These are phyloP conservation scores for Eulemur mongoz DNA, from an alignment of 2,797 vertebrate genomes.

Conservation along the genomic window DNA sequence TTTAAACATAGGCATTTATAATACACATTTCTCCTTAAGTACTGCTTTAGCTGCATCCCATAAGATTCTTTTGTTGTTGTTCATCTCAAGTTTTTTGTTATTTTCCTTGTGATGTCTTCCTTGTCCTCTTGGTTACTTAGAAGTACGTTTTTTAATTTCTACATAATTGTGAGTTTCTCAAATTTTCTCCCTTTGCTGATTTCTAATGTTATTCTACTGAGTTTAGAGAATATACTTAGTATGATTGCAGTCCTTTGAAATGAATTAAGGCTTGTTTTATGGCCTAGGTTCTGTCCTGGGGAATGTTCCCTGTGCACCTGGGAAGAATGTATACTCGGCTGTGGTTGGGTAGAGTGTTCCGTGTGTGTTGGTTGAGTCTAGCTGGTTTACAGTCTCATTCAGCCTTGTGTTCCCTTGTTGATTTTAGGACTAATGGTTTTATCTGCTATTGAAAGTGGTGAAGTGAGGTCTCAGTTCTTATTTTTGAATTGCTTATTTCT, in stretches of 20 bases:
- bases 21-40: neutral
- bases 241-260: neutral
- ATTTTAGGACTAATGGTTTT: neutral
- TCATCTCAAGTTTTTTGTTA: neutral
- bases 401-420: neutral
- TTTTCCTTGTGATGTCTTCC: neutral
- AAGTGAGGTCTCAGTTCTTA: neutral
- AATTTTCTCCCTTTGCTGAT: slow-evolving; percentile 17
- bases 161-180: neutral
- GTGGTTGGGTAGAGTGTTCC: neutral
- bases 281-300: neutral
- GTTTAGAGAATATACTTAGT: neutral
- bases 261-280: neutral
- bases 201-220: neutral
- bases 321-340: neutral
- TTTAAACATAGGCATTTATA: neutral
- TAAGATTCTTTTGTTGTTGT: neutral
- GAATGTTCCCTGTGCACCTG: neutral
- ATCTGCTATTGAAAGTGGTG: neutral
- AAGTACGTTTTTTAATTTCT: neutral
- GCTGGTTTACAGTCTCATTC: neutral
- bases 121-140: neutral
- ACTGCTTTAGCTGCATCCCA: neutral
- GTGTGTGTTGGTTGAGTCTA: neutral
- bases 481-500: neutral